Evolutionary conservation across 37 sponge, comb jelly and placozoan genomes (phyloP), one percentile per base, ranked within the genome.

Genomic region (Hexactinellida sp.): DNA sequence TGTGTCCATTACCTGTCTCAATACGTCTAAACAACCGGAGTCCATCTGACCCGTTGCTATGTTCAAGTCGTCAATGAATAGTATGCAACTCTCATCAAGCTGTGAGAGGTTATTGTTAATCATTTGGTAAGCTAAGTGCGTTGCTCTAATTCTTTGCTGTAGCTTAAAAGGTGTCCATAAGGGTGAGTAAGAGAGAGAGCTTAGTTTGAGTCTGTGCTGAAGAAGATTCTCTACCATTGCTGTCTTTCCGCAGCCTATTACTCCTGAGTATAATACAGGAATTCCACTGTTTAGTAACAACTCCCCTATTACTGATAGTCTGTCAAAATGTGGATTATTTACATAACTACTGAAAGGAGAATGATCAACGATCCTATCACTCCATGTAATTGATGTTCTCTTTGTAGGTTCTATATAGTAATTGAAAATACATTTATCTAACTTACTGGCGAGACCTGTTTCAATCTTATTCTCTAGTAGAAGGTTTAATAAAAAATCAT

Each of bases 111-210:
- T 28, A 21, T 21, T 7, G 3, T 10, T 5, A 1, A 7, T 63
- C 34, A 21, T 63, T 23, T 63, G 76, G 76, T 63, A 23, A 3
- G 34, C 30, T n/a, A 10, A 7, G 3, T 10, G 21, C 34, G 76
- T 25, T 1, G 76, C 30, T n/a, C 76, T 10, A 23, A 63, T 63
- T 28, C 76, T 63, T n/a, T 63, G 76, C 34, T 63, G 76, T 23
- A 63, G 3, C 76, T 23, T 63, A 63, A 23, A 63, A 63, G 76
- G 76, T 25, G 76, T 63, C 76, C 76, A 63, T n/a, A 63, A 28
- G 25, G 76, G 76, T 7, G 76, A 63, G 76, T 63, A 63, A n/a
- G 76, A 63, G 76, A 63, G 76, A n/a, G 76, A 63, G 13, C 76
- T 63, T 5, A 63, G 76, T 25, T 63, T 63, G 34, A 63, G 19